Evolutionary conservation across 2,113 vertebrate species (phyloP), one percentile per base, ranked within the genome.

Genomic region (Rana temporaria): DNA sequence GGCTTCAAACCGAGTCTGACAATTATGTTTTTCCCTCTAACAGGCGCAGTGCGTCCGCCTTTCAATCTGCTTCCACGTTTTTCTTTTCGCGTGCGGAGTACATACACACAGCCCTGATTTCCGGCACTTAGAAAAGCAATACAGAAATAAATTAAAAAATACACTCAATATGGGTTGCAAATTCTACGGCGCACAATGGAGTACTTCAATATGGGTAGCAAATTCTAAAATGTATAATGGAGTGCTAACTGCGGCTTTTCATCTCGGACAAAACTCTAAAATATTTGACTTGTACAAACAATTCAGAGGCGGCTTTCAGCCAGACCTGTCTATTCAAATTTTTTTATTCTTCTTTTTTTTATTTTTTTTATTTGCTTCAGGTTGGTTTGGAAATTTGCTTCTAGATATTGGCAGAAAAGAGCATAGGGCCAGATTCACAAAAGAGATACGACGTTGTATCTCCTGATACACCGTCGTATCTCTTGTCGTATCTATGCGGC

Each of bases 101-200:
- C 60, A 82, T 60, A 69, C 57, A 38, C 20, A 34, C 16, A 2
- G 53, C 6, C 6, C 8, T 68, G 53, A 79, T 79, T 69, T 67
- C 14, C 65, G 68, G 53, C 65, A 79, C 77, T 79, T 79, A 79
- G 63, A 52, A 32, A 48, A 52, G 79, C 59, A 81, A 73, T 73
- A 42, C 34, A 55, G 60, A 34, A 48, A 30, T 30, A 12, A 48
- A 12, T 11, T 0, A 48, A 48, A 48, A 11, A 48, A 48, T 48
- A 14, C 42, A 16, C 69, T 74, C 48, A 56, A 64, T 19, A n/a
- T 53, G 64, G 48, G 69, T 6, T 56, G 42, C 48, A 26, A 34
- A 55, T 53, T 14, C 53, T 82, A 53, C 9, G 12, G 20, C 2
- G 24, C 70, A 66, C 65, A 74, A 74, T 73, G 48, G 60, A 66